Evolutionary conservation across 2,113 vertebrate species (phyloP).

Genomic region (Tonatia bakeri): DNA sequence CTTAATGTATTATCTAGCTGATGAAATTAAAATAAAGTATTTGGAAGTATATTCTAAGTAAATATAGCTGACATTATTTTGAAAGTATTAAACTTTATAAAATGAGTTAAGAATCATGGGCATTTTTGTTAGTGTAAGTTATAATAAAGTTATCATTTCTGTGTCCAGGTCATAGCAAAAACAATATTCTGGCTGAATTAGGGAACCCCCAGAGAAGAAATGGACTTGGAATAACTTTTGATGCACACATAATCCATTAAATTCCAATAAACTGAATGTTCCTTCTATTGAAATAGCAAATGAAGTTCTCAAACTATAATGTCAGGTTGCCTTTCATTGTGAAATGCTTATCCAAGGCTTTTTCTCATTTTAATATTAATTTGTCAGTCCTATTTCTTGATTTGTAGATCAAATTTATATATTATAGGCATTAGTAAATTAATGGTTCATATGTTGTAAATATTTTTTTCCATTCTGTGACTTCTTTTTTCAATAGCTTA

Average conservation of each 20-base stretch:
- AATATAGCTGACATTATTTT: background rate
- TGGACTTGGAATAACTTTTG: background rate
- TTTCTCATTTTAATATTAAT: background rate
- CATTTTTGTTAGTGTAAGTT: background rate
- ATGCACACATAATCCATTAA: background rate
- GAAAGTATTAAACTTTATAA: background rate
- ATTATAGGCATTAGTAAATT: background rate
- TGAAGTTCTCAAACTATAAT: background rate
- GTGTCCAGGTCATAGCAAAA: background rate
- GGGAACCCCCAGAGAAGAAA: background rate
- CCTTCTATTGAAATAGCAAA: background rate
- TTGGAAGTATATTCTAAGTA: background rate
- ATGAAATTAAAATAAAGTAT: background rate
- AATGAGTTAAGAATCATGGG: background rate
- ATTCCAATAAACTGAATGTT: background rate
- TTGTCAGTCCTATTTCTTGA: background rate
- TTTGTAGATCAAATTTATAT: background rate
- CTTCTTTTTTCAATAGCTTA: background rate
- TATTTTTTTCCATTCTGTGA: background rate
- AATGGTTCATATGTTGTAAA: background rate
- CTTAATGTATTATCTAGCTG: background rate
- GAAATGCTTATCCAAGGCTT: background rate
- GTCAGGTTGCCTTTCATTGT: background rate
- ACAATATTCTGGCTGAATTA: background rate
- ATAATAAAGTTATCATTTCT: background rate